Evolutionary conservation across 2,797 vertebrate species (phyloP), one percentile per base, ranked within the genome.

Genomic region (Pempheris klunzingeri): DNA sequence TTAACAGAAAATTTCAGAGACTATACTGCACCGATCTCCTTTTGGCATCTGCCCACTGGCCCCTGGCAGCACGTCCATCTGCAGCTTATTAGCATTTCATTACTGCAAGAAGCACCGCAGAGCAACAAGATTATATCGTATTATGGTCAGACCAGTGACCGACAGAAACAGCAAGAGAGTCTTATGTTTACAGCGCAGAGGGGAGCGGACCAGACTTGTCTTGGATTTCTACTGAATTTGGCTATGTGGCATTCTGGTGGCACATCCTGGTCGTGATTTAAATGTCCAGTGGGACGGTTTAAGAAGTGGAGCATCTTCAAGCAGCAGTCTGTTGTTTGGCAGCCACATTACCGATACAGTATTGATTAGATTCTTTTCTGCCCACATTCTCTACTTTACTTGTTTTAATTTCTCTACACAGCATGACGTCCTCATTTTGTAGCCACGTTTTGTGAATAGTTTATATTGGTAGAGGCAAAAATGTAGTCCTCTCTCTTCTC

Each of bases 71-170:
- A 20, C 68, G 78, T 78, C 62, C 36, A 26, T 81, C 66, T 81
- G 73, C 47, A 70, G 53, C 68, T 75, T 71, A 70, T 87, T 81
- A 78, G 50, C 50, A 81, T 78, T 71, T 62, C 34, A 44, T 14
- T 52, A 38, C 49, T 24, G 22, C 32, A 75, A 32, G 54, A 77
- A 70, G 44, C 58, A 75, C 44, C 30, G 61, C 52, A 59, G 68
- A 75, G 67, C 2, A 22, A 63, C 24, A 46, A 12, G 59, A 32
- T 15, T 50, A 61, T 57, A 39, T n/a, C 44, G 66, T 67, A 61
- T 78, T 67, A 64, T 59, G 7, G 47, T 12, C 20, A 4, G 26
- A 18, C 5, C 12, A 22, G 26, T n/a, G 18, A 22, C 10, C 36
- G 28, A 47, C n/a, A 36, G 30, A 20, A 61, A 4, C 46, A 22